These are phyloP conservation scores for Tamias sibiricus DNA, from an alignment of 2,113 vertebrate species.

Conservation along the genomic window DNA sequence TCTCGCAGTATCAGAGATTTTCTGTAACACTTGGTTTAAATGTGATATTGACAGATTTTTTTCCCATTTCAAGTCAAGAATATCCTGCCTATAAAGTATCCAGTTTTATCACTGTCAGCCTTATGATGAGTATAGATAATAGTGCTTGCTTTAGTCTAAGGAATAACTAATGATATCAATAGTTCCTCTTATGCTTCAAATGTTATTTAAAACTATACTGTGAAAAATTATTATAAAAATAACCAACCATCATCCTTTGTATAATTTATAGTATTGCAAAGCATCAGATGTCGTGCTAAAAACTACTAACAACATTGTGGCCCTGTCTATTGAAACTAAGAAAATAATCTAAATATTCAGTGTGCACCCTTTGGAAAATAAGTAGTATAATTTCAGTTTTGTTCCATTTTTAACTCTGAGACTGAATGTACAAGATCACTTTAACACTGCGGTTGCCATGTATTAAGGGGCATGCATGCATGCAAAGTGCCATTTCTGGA, in stretches of 20 bases:
- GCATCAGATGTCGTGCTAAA: not conserved
- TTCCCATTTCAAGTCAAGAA: not conserved
- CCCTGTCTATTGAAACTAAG: not conserved
- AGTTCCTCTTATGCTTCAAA: constrained; percentile 27
- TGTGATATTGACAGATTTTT: not conserved
- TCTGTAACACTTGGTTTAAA: not conserved
- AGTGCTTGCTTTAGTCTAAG: not conserved
- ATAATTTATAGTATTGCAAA: not conserved
- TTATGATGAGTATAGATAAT: not conserved
- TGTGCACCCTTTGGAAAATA: not conserved
- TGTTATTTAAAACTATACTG: not conserved
- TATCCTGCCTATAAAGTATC: not conserved
- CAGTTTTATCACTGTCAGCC: not conserved
- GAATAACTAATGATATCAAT: not conserved
- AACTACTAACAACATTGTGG: not conserved
- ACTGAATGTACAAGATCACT: not conserved
- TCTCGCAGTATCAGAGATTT: not conserved
- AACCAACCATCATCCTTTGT: not conserved
- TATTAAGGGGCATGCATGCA: constrained; percentile 19
- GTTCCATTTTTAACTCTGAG: constrained; percentile 17
- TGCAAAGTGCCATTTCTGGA: constrained; percentile 36
- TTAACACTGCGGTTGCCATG: not conserved
- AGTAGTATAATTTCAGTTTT: not conserved
- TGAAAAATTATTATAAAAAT: constrained; percentile 38
- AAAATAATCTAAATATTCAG: not conserved